phyloP scores from a whole-genome alignment of 2,797 vertebrate species.

The Apodemus agrarius region DNA sequence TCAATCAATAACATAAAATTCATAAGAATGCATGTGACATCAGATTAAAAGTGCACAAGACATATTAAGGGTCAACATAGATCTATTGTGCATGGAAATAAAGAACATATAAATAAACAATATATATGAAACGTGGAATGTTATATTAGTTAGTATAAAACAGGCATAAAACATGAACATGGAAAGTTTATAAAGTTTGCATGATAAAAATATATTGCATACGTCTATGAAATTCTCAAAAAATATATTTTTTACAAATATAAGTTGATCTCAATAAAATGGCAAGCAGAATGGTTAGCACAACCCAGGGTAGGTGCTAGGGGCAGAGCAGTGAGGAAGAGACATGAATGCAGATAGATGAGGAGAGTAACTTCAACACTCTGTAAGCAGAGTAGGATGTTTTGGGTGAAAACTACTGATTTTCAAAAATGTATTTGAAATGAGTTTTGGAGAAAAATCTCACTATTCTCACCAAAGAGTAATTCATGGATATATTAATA shows the following conservation, averaged over 20 bases:
- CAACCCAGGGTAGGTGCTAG: background rate
- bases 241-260: background rate
- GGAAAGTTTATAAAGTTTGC: background rate
- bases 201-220: background rate
- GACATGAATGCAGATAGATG: background rate
- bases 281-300: background rate
- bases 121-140: background rate
- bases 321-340: background rate
- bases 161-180: background rate
- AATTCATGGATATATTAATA: background rate
- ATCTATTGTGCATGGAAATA: background rate
- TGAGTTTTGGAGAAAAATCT: background rate
- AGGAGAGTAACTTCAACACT: background rate
- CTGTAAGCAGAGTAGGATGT: background rate
- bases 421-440: background rate
- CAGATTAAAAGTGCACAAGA: background rate
- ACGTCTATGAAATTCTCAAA: background rate
- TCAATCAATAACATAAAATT: background rate
- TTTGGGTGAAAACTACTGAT: background rate
- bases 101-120: no score
- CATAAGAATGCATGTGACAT: background rate
- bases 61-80: background rate
- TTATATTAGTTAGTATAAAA: background rate
- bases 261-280: background rate
- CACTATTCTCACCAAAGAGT: background rate